phyloP scores from a whole-genome alignment of 2,113 vertebrate genomes.

The Calidris pygmaea region DNA sequence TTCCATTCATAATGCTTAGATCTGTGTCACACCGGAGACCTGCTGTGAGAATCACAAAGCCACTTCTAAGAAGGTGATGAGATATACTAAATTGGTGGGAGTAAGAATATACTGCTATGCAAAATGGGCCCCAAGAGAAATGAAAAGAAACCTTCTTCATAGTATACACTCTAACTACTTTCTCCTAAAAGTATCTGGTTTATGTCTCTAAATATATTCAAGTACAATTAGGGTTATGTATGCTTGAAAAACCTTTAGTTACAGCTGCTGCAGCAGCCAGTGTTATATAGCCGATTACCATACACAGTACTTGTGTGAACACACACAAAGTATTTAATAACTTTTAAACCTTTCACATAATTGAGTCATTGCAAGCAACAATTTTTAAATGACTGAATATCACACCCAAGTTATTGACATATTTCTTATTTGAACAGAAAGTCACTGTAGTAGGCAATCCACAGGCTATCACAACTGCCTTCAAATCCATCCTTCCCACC shows the following conservation, averaged over 20 bases:
- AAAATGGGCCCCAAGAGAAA: background rate
- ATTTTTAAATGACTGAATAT: background rate
- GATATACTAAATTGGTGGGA: background rate
- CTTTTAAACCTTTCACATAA: background rate
- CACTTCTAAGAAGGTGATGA: background rate
- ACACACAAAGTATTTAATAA: background rate
- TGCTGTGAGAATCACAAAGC: background rate
- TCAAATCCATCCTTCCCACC: background rate
- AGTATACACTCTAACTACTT: background rate
- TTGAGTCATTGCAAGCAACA: background rate
- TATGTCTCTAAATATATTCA: background rate
- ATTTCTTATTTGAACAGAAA: background rate
- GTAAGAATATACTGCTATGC: background rate
- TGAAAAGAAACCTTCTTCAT: background rate
- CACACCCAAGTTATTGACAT: background rate
- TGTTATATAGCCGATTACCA: background rate
- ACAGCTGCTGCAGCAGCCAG: background rate
- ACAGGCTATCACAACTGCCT: background rate
- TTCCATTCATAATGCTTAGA: background rate
- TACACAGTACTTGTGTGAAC: background rate
- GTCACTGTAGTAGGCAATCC: fast-evolving
- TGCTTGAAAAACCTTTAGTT: background rate
- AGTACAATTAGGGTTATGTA: background rate
- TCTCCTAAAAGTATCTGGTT: background rate
- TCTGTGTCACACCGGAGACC: background rate